Conservation (phyloP, 2,113 vertebrate species). For the Microtus pennsylvanicus region DNA sequence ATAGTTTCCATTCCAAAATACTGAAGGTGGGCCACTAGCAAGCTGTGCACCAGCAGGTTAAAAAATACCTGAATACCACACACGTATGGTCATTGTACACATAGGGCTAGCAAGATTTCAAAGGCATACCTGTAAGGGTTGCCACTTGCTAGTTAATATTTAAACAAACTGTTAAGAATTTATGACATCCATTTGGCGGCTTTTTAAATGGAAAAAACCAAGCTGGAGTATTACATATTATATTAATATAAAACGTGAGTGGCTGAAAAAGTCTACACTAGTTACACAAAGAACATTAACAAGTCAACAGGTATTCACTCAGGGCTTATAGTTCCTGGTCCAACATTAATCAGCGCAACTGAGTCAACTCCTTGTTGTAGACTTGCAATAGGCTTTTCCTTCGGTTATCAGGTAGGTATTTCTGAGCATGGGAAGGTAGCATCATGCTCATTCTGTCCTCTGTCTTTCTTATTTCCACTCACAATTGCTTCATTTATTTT, state of each 20-base stretch:
- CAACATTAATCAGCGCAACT: not conserved
- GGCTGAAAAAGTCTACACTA: not conserved
- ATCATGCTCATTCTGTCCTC: not conserved
- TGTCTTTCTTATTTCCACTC: not conserved
- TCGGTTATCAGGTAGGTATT: not conserved
- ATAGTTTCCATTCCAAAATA: slow-evolving; percentile 40
- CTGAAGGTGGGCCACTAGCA: not conserved
- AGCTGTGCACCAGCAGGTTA: not conserved
- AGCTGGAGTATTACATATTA: slow-evolving; percentile 26
- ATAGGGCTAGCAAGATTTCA: slow-evolving; percentile 57
- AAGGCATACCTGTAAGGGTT: slow-evolving; percentile 53
- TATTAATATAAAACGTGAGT: slow-evolving; percentile 1
- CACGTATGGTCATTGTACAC: not conserved
- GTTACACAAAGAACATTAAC: not conserved
- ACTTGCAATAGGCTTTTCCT: not conserved
- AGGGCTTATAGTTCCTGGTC: not conserved
- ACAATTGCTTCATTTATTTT: not conserved
- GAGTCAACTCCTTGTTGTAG: not conserved
- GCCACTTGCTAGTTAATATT: slow-evolving; percentile 63
- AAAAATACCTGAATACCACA: not conserved
- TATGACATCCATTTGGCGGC: not conserved
- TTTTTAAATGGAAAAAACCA: slow-evolving; percentile 53
- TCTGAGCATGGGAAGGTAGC: not conserved
- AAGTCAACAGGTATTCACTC: not conserved
- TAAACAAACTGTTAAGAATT: slow-evolving; percentile 67